Base-by-base conservation (phyloP, 1,140 invertebrate species). In the Hyles euphorbiae region DNA sequence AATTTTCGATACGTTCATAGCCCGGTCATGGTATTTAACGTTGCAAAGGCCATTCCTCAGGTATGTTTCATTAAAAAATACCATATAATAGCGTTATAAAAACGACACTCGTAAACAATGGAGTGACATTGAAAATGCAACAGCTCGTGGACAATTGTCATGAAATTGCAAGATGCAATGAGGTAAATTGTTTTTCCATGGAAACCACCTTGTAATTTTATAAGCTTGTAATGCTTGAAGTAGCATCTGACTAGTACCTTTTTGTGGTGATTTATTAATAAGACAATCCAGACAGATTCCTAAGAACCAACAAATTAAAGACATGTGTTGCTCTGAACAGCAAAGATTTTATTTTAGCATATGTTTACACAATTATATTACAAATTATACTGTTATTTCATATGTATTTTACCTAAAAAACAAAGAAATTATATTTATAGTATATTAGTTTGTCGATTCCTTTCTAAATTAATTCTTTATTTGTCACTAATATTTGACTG, bases 41-140 rank as follows among this genome's bases (percentile, higher is more conserved):
- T 22, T 22, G 22, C 22, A 22, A 22, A 22, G 22, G 22, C 47
- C 22, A n/a, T 11, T 22, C 11, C n/a, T n/a, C 5, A 48, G 22
- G 47, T 48, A n/a, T 12, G 9, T 5, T 48, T 6, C 6, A 48
- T 22, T 11, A 22, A 48, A 48, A 12, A 48, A 48, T n/a, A 48
- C 47, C 3, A n/a, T 48, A 48, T 48, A 48, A 6, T 11, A n/a
- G 46, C n/a, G n/a, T n/a, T n/a, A 61, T 62, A 63, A 65, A 67
- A 61, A 46, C 10, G 34, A 34, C 47, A 44, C 45, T 45, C 11
- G 54, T 65, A 36, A 64, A 83, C 81, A 84, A 84, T 81, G 54
- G 74, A 56, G 48, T 73, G 81, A 72, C 78, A 80, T 81, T 85
- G 77, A 73, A 60, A 61, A 64, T 65, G 63, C 62, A 68, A 56